phyloP scores from a whole-genome alignment of 2,888 invertebrate species.

The Hydroisotoma schaefferi region DNA sequence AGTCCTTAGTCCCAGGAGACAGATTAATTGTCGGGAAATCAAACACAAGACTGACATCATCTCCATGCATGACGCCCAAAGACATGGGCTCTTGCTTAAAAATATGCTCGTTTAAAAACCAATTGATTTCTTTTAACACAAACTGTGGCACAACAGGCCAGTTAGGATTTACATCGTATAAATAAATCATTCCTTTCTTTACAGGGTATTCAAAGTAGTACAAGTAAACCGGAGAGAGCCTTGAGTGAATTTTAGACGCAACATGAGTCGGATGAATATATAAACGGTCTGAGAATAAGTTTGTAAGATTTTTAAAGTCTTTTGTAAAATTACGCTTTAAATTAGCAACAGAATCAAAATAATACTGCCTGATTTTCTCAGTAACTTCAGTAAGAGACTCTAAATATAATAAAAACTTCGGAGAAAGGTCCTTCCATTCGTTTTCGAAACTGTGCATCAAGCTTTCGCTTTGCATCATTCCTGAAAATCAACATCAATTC shows the following conservation, averaged over 20 bases:
- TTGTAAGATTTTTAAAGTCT: constrained; percentile 35
- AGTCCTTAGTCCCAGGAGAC: constrained; percentile 23
- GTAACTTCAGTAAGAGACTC: constrained; percentile 12
- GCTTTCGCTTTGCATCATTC: constrained; percentile 26
- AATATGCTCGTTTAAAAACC: constrained; percentile 22
- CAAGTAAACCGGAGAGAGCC: constrained; percentile 31
- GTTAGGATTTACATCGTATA: constrained; percentile 26
- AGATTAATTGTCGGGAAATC: constrained; percentile 52
- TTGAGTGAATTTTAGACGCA: constrained; percentile 31
- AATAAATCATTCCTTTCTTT: constrained; percentile 27
- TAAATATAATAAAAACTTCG: constrained; percentile 30
- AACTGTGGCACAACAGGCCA: constrained; percentile 23
- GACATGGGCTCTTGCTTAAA: neutral
- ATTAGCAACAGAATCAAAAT: constrained; percentile 17
- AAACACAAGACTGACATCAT: constrained; percentile 58
- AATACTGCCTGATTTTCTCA: constrained; percentile 22
- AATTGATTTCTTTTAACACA: constrained; percentile 15
- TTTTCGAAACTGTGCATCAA: constrained; percentile 21
- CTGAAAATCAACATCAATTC: too few relatives aligned
- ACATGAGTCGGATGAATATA: constrained; percentile 40
- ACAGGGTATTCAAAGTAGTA: constrained; percentile 41
- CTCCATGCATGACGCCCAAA: constrained; percentile 48
- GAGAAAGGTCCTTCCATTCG: constrained; percentile 30
- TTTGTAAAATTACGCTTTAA: constrained; percentile 9
- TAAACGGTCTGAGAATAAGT: constrained; percentile 40